Percentiles rank a stretch among this genome's conserved stretches.
Evolutionary conservation across 2,113 vertebrate species (phyloP).

Genomic region (Thymallus thymallus): DNA sequence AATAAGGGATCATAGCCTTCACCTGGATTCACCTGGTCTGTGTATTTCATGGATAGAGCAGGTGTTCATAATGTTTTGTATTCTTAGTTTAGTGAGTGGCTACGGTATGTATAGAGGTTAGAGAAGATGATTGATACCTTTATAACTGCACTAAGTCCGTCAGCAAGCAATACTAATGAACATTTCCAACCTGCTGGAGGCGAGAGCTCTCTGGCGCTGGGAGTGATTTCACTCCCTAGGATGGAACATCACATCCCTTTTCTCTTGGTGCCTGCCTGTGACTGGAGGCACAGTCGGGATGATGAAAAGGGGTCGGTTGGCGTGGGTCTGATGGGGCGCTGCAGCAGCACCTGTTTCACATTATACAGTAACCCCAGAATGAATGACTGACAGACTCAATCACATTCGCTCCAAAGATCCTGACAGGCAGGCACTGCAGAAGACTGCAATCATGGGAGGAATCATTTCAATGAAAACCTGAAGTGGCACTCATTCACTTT

Average conservation of each 20-base stretch:
- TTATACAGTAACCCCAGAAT: neutral
- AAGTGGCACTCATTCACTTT: neutral
- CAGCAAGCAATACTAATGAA: neutral
- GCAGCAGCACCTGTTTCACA: slow-evolving; percentile 1
- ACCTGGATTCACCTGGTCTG: too few species aligned
- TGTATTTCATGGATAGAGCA: too few species aligned
- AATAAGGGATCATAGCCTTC: too few species aligned
- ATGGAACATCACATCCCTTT: neutral
- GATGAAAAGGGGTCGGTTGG: neutral
- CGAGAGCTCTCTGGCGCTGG: neutral
- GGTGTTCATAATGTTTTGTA: too few species aligned
- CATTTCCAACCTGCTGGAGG: neutral
- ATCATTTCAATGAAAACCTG: neutral
- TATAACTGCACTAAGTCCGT: slow-evolving; percentile 1
- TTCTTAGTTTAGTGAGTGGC: neutral
- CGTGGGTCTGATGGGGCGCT: neutral
- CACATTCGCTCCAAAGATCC: too few species aligned
- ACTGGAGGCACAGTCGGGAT: neutral
- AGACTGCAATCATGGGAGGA: neutral
- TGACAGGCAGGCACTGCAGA: neutral
- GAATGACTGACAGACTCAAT: neutral
- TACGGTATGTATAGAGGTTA: neutral
- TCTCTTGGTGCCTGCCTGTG: neutral
- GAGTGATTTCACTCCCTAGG: neutral
- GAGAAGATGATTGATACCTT: neutral